Conservation (phyloP, 92 coral and sea anemone species). For the Epizoanthus stellaris region DNA sequence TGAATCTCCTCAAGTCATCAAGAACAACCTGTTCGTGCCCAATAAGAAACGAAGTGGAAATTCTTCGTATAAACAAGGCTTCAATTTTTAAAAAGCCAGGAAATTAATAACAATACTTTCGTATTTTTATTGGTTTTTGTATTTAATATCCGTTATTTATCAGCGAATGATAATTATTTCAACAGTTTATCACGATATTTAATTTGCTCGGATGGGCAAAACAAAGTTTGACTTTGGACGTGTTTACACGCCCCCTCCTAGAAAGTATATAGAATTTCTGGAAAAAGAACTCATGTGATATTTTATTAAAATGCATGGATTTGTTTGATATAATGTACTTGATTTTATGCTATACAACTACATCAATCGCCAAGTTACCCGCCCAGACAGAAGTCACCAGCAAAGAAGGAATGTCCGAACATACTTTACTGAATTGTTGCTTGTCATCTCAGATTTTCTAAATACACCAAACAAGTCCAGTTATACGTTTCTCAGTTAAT, state of each 20-base stretch:
- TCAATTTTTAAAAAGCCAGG: background rate
- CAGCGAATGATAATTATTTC: background rate
- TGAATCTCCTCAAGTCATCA: background rate
- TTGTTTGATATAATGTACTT: background rate
- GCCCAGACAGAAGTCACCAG: background rate
- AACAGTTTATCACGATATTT: background rate
- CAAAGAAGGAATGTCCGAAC: background rate
- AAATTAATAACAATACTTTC: background rate
- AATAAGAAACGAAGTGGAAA: no score
- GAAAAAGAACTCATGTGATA: no score
- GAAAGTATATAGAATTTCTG: no score
- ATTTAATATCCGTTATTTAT: constrained; percentile 17
- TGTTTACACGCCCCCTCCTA: no score
- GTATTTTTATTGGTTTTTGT: constrained; percentile 22
- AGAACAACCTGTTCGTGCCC: no score
- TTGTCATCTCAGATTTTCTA: background rate
- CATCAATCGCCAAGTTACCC: background rate
- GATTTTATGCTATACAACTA: background rate
- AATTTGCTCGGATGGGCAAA: background rate
- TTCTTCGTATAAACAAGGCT: background rate
- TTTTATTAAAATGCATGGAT: background rate
- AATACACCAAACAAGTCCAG: background rate
- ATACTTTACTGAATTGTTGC: constrained; percentile 9
- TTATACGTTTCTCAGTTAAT: background rate
- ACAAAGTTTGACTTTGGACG: background rate